A percentile compares a stretch with the other conserved stretches of the same genome.
Evolutionary conservation across 2,797 vertebrate species (phyloP).

Genomic region (Argyrosomus regius): DNA sequence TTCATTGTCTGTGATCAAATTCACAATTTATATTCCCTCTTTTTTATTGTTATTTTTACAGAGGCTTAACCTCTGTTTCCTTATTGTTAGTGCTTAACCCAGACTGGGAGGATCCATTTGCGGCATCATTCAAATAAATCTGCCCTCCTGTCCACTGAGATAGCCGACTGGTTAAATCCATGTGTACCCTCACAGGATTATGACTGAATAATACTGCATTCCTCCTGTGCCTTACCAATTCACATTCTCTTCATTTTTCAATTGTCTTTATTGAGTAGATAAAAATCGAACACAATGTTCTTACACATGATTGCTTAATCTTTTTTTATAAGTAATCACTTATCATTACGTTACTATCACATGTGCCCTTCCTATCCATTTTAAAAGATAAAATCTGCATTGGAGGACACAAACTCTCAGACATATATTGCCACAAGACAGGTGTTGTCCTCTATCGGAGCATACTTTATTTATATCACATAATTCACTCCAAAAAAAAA

Average conservation of each 20-base stretch:
- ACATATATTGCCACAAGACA: conserved; percentile 33
- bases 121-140: conserved; percentile 47
- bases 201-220: conserved; percentile 20
- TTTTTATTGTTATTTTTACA: conserved; percentile 36
- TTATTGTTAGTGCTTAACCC: conserved; percentile 28
- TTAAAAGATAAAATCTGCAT: conserved; percentile 15
- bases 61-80: conserved; percentile 47
- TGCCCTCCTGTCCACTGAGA: conserved; percentile 11
- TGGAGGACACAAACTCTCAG: conserved; percentile 4
- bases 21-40: conserved; percentile 18
- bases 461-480: conserved; percentile 45
- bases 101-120: conserved; percentile 37
- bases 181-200: conserved; percentile 21
- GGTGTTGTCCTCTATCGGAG: conserved; percentile 39
- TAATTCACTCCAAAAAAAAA: conserved; percentile 29
- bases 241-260: conserved; percentile 9
- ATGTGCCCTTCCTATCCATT: conserved; percentile 4
- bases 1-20: conserved; percentile 54
- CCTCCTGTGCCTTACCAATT: background rate
- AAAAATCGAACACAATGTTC: background rate
- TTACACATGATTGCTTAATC: background rate
- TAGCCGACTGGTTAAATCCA: conserved; percentile 17
- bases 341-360: background rate
- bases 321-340: background rate
- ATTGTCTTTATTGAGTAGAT: conserved; percentile 4